Evolutionary conservation across 2,888 invertebrate species (phyloP).

Genomic region (Prenolepis imparis): DNA sequence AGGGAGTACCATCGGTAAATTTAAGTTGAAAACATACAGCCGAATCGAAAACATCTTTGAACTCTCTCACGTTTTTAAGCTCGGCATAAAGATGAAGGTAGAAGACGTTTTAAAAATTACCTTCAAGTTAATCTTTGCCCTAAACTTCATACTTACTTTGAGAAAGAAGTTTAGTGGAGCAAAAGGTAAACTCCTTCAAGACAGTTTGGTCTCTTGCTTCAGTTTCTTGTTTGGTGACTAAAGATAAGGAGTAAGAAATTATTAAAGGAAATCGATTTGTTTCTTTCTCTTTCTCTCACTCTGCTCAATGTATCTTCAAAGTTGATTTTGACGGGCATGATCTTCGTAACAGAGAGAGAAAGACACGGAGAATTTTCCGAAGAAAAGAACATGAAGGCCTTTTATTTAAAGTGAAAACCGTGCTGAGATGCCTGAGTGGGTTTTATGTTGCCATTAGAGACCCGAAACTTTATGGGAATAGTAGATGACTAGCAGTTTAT

Average conservation of each 20-base stretch:
- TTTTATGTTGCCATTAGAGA: slow-evolving; percentile 19
- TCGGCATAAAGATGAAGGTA: slow-evolving; percentile 26
- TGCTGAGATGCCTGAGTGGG: not conserved
- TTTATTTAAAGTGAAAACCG: not conserved
- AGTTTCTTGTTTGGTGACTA: slow-evolving; percentile 44
- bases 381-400: too few relatives aligned
- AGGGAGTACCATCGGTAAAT: not conserved
- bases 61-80: slow-evolving; percentile 33
- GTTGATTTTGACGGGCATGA: not conserved
- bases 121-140: slow-evolving; percentile 43
- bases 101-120: slow-evolving; percentile 51
- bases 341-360: not conserved
- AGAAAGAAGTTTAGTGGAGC: slow-evolving; percentile 53
- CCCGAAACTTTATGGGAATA: not conserved
- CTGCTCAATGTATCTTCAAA: slow-evolving; percentile 15
- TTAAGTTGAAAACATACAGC: slow-evolving; percentile 7
- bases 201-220: slow-evolving; percentile 33
- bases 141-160: slow-evolving; percentile 55
- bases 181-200: slow-evolving; percentile 48
- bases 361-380: not conserved
- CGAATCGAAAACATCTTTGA: slow-evolving; percentile 24
- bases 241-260: slow-evolving; percentile 37
- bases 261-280: slow-evolving; percentile 56
- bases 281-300: not conserved
- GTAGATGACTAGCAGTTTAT: not conserved